Evolutionary conservation across 2,888 invertebrate species (phyloP), one percentile per base, ranked within the genome.

Genomic region (Drosophila kambysellisi): DNA sequence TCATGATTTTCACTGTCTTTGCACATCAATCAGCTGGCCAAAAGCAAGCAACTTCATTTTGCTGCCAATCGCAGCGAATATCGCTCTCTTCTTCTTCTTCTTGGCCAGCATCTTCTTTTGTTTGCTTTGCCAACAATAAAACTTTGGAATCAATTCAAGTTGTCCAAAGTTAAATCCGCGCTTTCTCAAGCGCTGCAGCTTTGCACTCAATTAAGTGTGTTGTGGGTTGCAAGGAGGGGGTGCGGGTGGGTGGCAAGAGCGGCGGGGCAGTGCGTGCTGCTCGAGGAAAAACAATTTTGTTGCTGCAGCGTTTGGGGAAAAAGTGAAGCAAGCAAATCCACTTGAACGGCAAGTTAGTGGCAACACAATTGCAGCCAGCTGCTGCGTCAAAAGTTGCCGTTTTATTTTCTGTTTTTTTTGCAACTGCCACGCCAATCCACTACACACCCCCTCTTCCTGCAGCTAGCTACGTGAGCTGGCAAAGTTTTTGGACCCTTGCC

Each of bases 61-160:
- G 39, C 20, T 67, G 68, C 54, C 68, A 68, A 41, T 56, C 41
- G 30, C 35, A 35, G 32, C 20, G 25, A 39, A 56, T 39, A 20
- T 43, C 32, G 15, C 1, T 33, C 33, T 29, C 11, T 11, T 12
- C 2, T 25, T 25, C 25, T 25, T 25, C 25, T 25, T 25, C 25
- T 25, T 25, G 0, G 25, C 5, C 9, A 11, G 32, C 37, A 11
- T 12, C 46, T 37, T 50, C 53, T 60, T 50, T 70, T 82, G 69
- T 80, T 76, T 75, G 73, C 62, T 67, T 54, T 73, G 79, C 75
- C 75, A 87, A 87, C 82, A 85, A 85, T 82, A 84, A 79, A 86
- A 89, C 82, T 89, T 86, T 86, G 79, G 84, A 89, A 86, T 86
- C 85, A 86, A 86, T 86, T 89, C 89, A 89, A 86, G 77, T 86